Percentiles rank a stretch among this genome's conserved stretches.
phyloP scores from a whole-genome alignment of 1,140 invertebrate species.

The Aphis gossypii region DNA sequence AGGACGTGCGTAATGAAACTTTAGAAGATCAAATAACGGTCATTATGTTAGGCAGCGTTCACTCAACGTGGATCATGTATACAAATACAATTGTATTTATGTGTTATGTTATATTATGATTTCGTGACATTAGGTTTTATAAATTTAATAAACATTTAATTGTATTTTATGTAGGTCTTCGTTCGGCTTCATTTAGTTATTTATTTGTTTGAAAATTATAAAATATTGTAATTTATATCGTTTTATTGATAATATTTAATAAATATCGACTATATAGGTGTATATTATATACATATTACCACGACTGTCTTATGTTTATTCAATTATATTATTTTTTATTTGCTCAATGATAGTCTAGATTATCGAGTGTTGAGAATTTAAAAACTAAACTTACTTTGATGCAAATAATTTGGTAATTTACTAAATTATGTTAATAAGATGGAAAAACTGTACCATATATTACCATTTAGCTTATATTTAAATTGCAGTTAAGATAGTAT shows the following conservation, averaged over 20 bases:
- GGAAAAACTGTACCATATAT: not conserved
- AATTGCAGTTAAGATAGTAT: not conserved
- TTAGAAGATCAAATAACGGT: slow-evolving; percentile 40
- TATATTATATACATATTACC: not conserved
- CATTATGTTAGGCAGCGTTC: slow-evolving; percentile 18
- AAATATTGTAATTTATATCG: not conserved
- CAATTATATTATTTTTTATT: not conserved
- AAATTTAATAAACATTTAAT: not conserved
- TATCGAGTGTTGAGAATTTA: not conserved
- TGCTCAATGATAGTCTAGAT: not conserved
- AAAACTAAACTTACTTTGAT: not conserved
- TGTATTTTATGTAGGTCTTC: not conserved
- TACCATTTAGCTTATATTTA: not conserved
- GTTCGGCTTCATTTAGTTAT: not conserved
- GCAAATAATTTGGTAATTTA: not conserved
- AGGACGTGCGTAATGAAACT: slow-evolving; percentile 43
- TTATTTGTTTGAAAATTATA: not conserved
- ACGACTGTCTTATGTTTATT: not conserved
- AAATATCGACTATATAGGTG: not conserved
- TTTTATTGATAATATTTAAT: not conserved
- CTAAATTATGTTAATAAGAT: not conserved
- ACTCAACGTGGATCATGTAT: not conserved
- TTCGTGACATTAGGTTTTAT: not conserved
- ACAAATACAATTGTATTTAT: not conserved
- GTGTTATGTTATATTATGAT: not conserved